Conservation (phyloP, 2,113 vertebrate genomes). For the Gavialis gangeticus region DNA sequence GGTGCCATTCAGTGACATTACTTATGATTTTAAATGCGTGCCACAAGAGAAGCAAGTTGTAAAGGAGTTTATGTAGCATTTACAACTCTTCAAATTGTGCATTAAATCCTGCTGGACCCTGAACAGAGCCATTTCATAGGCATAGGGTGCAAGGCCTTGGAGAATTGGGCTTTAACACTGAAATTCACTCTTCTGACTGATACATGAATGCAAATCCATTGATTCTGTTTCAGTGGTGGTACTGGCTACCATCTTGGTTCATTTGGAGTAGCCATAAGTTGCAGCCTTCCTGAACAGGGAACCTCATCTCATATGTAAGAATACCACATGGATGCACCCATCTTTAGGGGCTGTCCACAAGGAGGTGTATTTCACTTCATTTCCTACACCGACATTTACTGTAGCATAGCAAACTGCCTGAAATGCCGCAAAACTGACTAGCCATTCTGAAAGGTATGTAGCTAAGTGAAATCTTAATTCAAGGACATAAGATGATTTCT, state of each 20-base stretch:
- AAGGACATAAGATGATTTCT: not conserved
- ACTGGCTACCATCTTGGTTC: not conserved
- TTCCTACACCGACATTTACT: fast-evolving
- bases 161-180: not conserved
- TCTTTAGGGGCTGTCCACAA: not conserved
- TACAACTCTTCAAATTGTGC: fast-evolving
- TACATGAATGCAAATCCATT: fast-evolving
- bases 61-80: not conserved
- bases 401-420: not conserved
- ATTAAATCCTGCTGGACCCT: not conserved
- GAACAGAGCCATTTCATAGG: fast-evolving
- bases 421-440: fast-evolving
- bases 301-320: fast-evolving
- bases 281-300: fast-evolving
- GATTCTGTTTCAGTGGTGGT: not conserved
- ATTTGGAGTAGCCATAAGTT: not conserved
- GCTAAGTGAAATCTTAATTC: not conserved
- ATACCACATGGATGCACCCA: not conserved
- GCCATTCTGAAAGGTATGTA: not conserved
- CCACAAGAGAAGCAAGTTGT: not conserved
- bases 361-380: not conserved
- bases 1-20: not conserved
- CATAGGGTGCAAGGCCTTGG: not conserved
- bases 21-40: not conserved
- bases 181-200: not conserved